phyloP scores from a whole-genome alignment of 2,113 vertebrate genomes.

The Antechinus flavipes region DNA sequence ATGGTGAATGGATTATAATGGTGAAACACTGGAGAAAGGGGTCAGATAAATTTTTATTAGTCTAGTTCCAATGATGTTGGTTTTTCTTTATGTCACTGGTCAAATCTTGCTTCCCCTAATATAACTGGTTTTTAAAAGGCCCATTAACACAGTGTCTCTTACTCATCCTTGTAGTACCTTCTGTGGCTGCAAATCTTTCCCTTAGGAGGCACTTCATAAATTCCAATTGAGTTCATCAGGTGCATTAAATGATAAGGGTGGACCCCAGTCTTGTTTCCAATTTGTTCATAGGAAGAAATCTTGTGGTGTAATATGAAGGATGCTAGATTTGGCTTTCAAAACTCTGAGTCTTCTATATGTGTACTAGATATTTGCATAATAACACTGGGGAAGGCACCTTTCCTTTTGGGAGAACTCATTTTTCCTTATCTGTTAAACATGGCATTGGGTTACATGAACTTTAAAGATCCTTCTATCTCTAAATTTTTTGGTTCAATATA shows the following conservation, averaged over 20 bases:
- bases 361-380: background rate
- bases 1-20: background rate
- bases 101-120: background rate
- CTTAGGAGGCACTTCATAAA: background rate
- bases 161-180: background rate
- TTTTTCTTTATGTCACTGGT: background rate
- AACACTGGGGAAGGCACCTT: background rate
- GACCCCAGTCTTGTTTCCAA: background rate
- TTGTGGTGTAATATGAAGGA: background rate
- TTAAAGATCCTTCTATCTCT: background rate
- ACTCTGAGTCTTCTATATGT: background rate
- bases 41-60: background rate
- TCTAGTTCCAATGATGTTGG: background rate
- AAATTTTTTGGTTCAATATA: background rate
- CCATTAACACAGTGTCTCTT: background rate
- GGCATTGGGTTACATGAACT: background rate
- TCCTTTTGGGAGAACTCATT: background rate
- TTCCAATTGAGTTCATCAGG: background rate
- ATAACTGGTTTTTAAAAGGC: background rate
- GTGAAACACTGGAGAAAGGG: background rate
- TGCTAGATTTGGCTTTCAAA: background rate
- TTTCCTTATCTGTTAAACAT: background rate
- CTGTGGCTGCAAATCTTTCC: background rate
- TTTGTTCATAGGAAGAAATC: background rate
- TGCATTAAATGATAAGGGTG: background rate